Percentiles rank a stretch among this genome's conserved stretches.
Evolutionary conservation across 2,797 vertebrate species (phyloP).

Genomic region (Crax fasciolata): DNA sequence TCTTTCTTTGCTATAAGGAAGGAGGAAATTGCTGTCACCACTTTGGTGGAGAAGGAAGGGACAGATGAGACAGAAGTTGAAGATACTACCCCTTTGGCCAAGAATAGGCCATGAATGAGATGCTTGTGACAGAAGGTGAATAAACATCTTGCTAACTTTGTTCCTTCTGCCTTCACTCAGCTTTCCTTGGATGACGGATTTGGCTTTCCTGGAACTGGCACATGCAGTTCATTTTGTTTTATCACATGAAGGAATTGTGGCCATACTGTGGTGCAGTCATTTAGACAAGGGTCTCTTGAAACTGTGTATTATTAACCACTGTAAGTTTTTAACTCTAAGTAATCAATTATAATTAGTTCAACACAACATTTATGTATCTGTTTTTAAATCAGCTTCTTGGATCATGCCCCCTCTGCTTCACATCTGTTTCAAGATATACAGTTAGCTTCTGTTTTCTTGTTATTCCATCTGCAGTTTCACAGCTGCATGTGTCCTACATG

Average conservation of each 20-base stretch:
- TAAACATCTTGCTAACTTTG: neutral
- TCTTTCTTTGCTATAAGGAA: neutral
- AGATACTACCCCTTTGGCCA: neutral
- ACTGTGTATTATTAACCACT: neutral
- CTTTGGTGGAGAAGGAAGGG: neutral
- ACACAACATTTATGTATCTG: neutral
- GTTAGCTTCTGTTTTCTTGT: constrained; percentile 53
- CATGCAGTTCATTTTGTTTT: fast-evolving
- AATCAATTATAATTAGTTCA: neutral
- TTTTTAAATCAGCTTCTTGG: neutral
- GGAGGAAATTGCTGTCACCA: neutral
- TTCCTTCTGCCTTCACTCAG: neutral
- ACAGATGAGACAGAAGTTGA: neutral
- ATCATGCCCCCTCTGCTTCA: constrained; percentile 14
- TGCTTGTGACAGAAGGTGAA: neutral
- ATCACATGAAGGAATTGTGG: neutral
- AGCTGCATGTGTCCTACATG: constrained; percentile 47
- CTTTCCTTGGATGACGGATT: neutral
- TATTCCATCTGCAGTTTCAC: constrained; percentile 59
- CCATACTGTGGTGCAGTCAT: neutral
- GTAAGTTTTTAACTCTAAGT: neutral
- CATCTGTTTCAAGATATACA: constrained; percentile 53
- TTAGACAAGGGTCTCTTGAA: neutral
- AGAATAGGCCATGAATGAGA: neutral
- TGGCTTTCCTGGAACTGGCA: neutral